phyloP scores from a whole-genome alignment of 1,140 invertebrate species.

The Papilio polyxenes region DNA sequence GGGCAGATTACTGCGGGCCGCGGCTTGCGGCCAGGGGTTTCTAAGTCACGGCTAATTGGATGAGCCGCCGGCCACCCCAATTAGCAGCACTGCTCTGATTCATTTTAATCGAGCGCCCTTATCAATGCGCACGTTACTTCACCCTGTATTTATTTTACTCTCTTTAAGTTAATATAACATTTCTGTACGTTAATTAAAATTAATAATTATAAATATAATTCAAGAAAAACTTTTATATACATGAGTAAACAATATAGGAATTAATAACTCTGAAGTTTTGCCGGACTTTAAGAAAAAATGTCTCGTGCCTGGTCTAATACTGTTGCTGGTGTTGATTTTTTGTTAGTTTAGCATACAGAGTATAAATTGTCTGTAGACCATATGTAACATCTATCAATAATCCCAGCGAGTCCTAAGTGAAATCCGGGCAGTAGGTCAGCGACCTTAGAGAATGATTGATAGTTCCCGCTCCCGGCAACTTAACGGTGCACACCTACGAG shows the following conservation, averaged over 20 bases:
- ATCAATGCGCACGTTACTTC: conserved; percentile 51
- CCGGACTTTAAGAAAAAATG: no score
- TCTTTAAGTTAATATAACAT: conserved; percentile 8
- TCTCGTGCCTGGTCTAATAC: no score
- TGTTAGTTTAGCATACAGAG: background rate
- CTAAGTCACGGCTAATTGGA: conserved; percentile 79
- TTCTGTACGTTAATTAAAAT: conserved; percentile 12
- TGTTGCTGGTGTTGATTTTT: background rate
- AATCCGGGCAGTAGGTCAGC: conserved; percentile 37
- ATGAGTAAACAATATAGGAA: no score
- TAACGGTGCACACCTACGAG: conserved; percentile 31
- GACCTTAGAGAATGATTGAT: conserved; percentile 34
- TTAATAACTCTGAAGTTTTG: no score
- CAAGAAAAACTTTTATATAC: background rate
- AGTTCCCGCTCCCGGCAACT: conserved; percentile 25
- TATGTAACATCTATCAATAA: conserved; percentile 20
- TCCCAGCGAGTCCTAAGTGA: conserved; percentile 12
- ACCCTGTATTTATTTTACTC: conserved; percentile 28
- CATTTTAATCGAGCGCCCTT: conserved; percentile 76
- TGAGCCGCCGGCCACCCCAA: conserved; percentile 71
- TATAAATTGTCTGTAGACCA: background rate
- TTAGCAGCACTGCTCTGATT: conserved; percentile 75
- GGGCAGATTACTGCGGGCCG: conserved; percentile 66
- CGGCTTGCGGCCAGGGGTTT: conserved; percentile 65
- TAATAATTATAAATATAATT: background rate